phyloP scores from a whole-genome alignment of 2,888 invertebrate genomes.

The Orthonychiurus folsomi region DNA sequence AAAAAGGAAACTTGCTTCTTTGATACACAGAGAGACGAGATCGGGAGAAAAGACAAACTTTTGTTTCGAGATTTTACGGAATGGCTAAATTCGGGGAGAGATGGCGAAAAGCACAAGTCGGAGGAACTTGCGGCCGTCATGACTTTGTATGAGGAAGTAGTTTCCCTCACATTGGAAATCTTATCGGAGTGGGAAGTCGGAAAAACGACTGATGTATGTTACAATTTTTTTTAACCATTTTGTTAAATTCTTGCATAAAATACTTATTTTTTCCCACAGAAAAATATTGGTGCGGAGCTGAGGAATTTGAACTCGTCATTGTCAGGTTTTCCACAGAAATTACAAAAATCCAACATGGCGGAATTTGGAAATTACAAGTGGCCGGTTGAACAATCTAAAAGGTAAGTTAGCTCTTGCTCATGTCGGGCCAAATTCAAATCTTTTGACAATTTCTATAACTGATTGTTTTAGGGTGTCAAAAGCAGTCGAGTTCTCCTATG shows the following conservation, averaged over 20 bases:
- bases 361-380: background rate
- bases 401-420: no score
- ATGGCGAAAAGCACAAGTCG: background rate
- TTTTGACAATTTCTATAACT: background rate
- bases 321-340: background rate
- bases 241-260: no score
- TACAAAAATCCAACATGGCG: background rate
- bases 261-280: no score
- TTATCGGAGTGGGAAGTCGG: background rate
- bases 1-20: no score
- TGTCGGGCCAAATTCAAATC: background rate
- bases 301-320: background rate
- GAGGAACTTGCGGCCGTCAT: background rate
- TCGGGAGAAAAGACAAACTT: background rate
- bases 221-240: background rate
- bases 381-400: background rate
- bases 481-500: background rate
- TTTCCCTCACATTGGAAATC: background rate
- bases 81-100: background rate
- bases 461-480: background rate
- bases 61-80: background rate
- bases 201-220: background rate
- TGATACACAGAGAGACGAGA: slow-evolving; percentile 3
- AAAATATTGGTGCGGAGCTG: background rate
- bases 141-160: background rate